These are phyloP conservation scores for Schlechtendalia chinensis DNA, from an alignment of 1,140 invertebrate species.

Conservation along the genomic window DNA sequence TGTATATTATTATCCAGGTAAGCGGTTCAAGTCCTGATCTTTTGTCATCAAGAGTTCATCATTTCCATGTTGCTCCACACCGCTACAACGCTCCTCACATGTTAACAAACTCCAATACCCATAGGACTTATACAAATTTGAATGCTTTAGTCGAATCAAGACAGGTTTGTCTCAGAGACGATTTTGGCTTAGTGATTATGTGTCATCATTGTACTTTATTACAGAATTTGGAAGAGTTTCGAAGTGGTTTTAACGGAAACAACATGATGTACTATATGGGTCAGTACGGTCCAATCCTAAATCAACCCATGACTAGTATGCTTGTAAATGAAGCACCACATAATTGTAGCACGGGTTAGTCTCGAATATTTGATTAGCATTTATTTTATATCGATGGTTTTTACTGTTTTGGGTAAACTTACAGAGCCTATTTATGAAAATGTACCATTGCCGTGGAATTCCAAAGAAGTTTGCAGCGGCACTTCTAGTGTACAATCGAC, in stretches of 20 bases:
- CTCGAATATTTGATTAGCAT: too few relatives aligned
- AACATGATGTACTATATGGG: conserved; percentile 49
- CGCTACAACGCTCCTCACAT: conserved; percentile 58
- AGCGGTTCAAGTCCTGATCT: conserved; percentile 75
- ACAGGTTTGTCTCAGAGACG: conserved; percentile 29
- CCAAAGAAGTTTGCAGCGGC: conserved; percentile 59
- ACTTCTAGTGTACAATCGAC: conserved; percentile 69
- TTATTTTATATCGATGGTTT: too few relatives aligned
- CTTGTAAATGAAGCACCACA: conserved; percentile 24
- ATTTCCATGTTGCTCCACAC: conserved; percentile 55
- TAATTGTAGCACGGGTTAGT: conserved; percentile 11
- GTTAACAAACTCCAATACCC: conserved; percentile 59
- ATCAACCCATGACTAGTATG: conserved; percentile 36
- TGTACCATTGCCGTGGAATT: conserved; percentile 61
- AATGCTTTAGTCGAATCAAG: conserved; percentile 54
- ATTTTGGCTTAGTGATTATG: not conserved
- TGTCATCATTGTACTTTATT: not conserved
- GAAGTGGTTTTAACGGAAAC: conserved; percentile 43
- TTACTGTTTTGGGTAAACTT: conserved; percentile 51
- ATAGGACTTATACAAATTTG: conserved; percentile 72
- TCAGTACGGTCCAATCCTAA: conserved; percentile 41
- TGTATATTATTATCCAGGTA: conserved; percentile 59
- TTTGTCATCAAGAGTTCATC: conserved; percentile 64
- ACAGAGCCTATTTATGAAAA: conserved; percentile 78
- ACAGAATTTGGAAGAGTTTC: conserved; percentile 41